These are phyloP conservation scores for Prionailurus bengalensis DNA, from an alignment of 2,113 vertebrate species.

Conservation along the genomic window DNA sequence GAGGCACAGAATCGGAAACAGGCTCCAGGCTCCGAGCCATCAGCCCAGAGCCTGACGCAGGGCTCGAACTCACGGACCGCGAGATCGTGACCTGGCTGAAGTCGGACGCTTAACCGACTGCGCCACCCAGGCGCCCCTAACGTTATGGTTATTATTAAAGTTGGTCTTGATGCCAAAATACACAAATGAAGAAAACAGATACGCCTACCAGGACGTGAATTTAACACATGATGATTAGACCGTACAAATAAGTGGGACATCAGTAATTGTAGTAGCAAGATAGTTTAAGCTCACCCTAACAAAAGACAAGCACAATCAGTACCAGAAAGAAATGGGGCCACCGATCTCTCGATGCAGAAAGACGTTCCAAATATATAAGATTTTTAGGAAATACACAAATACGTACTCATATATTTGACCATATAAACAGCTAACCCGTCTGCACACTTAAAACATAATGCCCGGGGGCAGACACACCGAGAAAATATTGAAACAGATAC, in stretches of 20 bases:
- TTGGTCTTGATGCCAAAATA: not conserved
- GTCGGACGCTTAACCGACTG: no score
- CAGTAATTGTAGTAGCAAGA: no score
- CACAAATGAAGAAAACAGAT: not conserved
- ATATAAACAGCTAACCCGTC: no score
- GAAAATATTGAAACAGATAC: not conserved
- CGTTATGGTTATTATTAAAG: not conserved
- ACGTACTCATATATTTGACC: rapidly evolving
- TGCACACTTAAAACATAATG: not conserved
- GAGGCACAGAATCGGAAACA: no score
- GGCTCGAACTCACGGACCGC: no score
- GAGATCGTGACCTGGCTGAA: no score
- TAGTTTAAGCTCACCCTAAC: not conserved
- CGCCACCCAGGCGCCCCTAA: not conserved
- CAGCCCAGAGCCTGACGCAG: no score
- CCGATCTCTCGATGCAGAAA: not conserved
- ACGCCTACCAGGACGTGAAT: rapidly evolving
- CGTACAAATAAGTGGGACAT: not conserved
- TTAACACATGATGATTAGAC: rapidly evolving
- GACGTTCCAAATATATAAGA: rapidly evolving
- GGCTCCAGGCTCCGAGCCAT: no score
- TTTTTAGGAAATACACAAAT: not conserved
- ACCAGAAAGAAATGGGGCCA: rapidly evolving
- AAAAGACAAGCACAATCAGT: not conserved
- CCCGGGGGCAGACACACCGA: not conserved